Evolutionary conservation across 2,113 vertebrate species (phyloP), one percentile per base, ranked within the genome.

Genomic region (Sebastes fasciatus): DNA sequence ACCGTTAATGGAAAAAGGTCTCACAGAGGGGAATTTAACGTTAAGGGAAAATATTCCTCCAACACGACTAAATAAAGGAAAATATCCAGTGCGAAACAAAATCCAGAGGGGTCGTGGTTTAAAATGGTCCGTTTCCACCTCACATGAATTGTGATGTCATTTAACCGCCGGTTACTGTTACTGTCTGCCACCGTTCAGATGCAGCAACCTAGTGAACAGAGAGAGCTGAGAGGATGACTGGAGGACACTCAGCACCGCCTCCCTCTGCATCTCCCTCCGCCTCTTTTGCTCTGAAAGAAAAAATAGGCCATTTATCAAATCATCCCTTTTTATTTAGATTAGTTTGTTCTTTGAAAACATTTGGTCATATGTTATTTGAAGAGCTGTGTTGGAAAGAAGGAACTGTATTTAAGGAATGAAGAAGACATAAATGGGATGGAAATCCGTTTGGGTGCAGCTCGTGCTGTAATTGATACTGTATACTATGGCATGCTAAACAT

Each of bases 181-280:
- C 7, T 10, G 65, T 45, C 57, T 65, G 69, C 13, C 75, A 80
- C 73, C 45, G 69, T 82, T 88, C 80, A 83, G 86, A 82, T 26
- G 77, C 90, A 14, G 82, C 78, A 77, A 42, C 45, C 65, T 19
- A 69, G 55, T 77, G 74, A 71, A 42, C 49, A 5, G 61, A 43
- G 64, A 43, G 52, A 76, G 72, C 4, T 2, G 72, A 64, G 90
- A 93, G 74, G 88, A 88, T 85, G 91, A 84, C 69, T 75, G 90
- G 77, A 86, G 91, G 87, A 88, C 81, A 77, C 82, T 62, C 49
- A 91, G 91, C 0, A 80, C 90, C 91, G 91, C 90, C 89, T 71
- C 69, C 82, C 65, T 58, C 64, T 68, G 84, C 88, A 87, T 83
- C 88, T 88, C 76, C 87, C 87, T 82, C 91, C 88, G 84, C 88